Evolutionary conservation across 2,113 vertebrate species (phyloP).

Genomic region (Noctilio leporinus): DNA sequence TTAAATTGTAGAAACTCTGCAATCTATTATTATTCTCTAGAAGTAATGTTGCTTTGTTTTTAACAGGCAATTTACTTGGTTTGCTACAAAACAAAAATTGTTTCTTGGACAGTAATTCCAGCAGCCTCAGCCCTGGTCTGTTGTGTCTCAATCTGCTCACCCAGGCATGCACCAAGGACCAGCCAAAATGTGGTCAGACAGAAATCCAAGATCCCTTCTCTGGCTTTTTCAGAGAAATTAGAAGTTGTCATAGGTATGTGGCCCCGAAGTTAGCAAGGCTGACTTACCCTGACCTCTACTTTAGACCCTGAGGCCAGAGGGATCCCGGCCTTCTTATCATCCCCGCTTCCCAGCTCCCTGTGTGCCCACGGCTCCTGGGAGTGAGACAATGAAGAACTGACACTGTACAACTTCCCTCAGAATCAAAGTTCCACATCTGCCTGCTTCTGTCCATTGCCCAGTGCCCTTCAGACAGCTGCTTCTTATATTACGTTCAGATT

Average conservation of each 20-base stretch:
- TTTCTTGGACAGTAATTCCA: background rate
- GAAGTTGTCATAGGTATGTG: background rate
- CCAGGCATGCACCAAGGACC: background rate
- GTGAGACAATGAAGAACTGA: background rate
- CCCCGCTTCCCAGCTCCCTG: rapidly evolving
- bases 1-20: background rate
- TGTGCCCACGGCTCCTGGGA: rapidly evolving
- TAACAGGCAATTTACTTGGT: background rate
- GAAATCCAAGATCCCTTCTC: background rate
- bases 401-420: rapidly evolving
- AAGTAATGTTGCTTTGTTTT: background rate
- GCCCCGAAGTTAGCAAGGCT: background rate
- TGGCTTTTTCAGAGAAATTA: background rate
- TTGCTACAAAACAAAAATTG: background rate
- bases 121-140: background rate
- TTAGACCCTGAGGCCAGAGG: background rate
- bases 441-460: background rate
- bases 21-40: background rate
- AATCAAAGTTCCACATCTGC: background rate
- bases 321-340: too few relatives aligned
- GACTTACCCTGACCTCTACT: background rate
- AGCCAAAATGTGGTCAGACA: background rate
- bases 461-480: background rate
- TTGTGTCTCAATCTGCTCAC: background rate
- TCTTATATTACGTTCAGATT: background rate